phyloP scores from a whole-genome alignment of 2,113 vertebrate species.

The Onychostruthus taczanowskii region DNA sequence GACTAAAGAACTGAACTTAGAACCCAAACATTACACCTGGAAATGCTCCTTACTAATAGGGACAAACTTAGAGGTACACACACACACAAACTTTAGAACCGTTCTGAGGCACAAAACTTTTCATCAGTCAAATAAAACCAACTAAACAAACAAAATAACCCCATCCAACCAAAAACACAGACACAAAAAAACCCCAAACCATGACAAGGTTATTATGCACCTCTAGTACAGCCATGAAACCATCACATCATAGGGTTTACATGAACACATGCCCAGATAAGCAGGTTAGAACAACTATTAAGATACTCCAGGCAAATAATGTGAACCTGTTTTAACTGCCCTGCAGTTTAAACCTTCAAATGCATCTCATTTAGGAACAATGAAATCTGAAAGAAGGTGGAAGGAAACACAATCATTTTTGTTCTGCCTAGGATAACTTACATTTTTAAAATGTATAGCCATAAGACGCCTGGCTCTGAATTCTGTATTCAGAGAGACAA shows the following conservation, averaged over 20 bases:
- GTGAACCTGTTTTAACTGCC: conserved; percentile 34
- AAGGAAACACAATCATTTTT: conserved; percentile 22
- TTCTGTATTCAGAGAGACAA: conserved; percentile 14
- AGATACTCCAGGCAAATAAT: conserved; percentile 4
- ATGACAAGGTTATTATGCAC: background rate
- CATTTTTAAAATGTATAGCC: conserved; percentile 50
- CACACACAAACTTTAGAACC: background rate
- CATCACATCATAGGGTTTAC: background rate
- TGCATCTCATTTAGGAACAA: conserved; percentile 4
- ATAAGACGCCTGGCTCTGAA: background rate
- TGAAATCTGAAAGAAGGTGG: conserved; percentile 7
- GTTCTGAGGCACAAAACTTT: conserved; percentile 9
- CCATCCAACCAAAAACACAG: background rate
- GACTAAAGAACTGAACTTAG: background rate
- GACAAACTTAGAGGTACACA: background rate
- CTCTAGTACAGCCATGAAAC: conserved; percentile 5
- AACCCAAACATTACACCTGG: background rate
- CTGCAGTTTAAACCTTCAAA: conserved; percentile 51
- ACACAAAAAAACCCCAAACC: background rate
- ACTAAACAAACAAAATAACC: background rate
- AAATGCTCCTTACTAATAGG: background rate
- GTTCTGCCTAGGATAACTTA: conserved; percentile 27
- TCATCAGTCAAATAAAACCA: background rate
- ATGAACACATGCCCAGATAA: background rate
- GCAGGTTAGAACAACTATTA: background rate